Evolutionary conservation across 2,113 vertebrate genomes (phyloP).

Genomic region (Dipodomys ordii): DNA sequence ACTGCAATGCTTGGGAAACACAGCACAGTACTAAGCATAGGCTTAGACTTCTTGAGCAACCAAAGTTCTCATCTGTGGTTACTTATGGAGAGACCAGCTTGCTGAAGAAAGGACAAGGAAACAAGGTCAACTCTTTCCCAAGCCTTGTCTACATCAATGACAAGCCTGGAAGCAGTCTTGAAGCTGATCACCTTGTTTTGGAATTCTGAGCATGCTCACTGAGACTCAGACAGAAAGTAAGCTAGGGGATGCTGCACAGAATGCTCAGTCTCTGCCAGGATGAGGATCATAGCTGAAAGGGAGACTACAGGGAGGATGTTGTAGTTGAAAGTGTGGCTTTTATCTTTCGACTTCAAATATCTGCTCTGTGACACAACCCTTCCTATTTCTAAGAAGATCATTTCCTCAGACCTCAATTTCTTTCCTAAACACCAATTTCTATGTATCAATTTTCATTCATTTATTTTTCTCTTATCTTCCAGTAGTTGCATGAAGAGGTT

Average conservation of each 20-base stretch:
- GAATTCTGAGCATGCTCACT: not conserved
- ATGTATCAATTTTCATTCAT: too few species aligned
- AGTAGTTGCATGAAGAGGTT: too few species aligned
- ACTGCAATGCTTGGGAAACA: not conserved
- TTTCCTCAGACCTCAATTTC: not conserved
- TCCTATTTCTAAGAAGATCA: not conserved
- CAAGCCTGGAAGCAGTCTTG: not conserved
- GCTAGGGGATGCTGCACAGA: not conserved
- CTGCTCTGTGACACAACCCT: not conserved
- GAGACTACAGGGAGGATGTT: not conserved
- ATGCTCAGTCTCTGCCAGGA: not conserved
- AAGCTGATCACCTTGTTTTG: not conserved
- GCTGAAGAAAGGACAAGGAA: not conserved
- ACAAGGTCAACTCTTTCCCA: not conserved
- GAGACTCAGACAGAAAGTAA: not conserved
- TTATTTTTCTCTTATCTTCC: too few species aligned
- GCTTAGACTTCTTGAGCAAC: not conserved
- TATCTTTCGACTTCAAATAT: rapidly evolving
- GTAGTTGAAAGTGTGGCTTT: rapidly evolving
- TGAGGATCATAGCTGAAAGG: not conserved
- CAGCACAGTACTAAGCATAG: not conserved
- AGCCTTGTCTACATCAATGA: not conserved
- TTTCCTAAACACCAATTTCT: too few species aligned
- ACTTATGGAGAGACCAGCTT: not conserved
- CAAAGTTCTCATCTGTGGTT: not conserved